A percentile compares a stretch with the other conserved stretches of the same genome.
phyloP scores from a whole-genome alignment of 2,888 invertebrate species.

The Tinea trinotella region DNA sequence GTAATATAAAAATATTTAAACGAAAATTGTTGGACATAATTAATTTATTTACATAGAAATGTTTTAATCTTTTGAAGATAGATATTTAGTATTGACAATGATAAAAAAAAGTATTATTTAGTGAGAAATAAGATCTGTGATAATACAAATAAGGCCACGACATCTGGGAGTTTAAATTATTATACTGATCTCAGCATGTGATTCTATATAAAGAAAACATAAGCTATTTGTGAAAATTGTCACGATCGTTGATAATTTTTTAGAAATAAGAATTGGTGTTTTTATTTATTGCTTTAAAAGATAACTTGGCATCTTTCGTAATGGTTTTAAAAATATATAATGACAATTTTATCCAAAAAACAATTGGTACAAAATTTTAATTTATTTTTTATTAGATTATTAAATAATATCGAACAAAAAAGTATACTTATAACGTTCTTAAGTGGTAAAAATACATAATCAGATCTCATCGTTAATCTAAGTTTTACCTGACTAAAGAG shows the following conservation, averaged over 20 bases:
- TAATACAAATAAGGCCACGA: slow-evolving; percentile 55
- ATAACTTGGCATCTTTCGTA: background rate
- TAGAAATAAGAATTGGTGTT: slow-evolving; percentile 9
- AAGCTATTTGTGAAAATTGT: background rate
- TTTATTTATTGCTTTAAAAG: background rate
- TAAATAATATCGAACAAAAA: background rate
- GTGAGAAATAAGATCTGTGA: slow-evolving; percentile 62
- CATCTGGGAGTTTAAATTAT: slow-evolving; percentile 52
- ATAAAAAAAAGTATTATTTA: slow-evolving; percentile 61
- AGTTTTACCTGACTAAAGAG: slow-evolving; percentile 7
- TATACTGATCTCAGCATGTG: slow-evolving; percentile 55
- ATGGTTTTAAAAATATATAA: background rate
- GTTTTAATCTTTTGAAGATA: slow-evolving; percentile 15
- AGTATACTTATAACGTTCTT: background rate
- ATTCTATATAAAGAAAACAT: slow-evolving; percentile 29
- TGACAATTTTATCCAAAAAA: background rate
- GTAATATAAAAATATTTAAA: background rate
- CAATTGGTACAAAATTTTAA: background rate
- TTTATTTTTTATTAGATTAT: background rate
- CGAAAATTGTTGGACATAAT: slow-evolving; percentile 11
- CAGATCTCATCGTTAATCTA: slow-evolving; percentile 49
- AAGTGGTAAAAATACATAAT: slow-evolving; percentile 22
- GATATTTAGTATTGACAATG: slow-evolving; percentile 22
- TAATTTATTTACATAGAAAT: slow-evolving; percentile 18
- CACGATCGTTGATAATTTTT: slow-evolving; percentile 1